phyloP scores from a whole-genome alignment of 2,888 invertebrate species.

The Sinhomidia bicolor region DNA sequence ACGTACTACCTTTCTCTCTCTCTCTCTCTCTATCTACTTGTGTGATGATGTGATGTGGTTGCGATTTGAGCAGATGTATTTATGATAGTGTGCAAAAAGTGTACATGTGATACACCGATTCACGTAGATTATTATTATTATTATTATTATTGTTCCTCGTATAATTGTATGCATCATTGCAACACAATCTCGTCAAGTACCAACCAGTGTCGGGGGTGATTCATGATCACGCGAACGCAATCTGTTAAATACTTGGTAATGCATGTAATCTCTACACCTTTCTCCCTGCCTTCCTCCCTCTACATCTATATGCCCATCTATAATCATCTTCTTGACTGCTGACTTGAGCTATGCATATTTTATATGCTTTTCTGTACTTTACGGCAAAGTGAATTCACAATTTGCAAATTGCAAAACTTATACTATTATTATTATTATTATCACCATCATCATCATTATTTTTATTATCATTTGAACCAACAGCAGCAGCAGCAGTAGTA shows the following conservation, averaged over 20 bases:
- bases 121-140: too few relatives aligned
- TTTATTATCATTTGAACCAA: too few relatives aligned
- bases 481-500: not conserved
- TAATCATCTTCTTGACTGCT: constrained; percentile 31
- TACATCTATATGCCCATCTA: not conserved
- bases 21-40: too few relatives aligned
- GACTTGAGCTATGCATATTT: constrained; percentile 35
- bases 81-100: not conserved
- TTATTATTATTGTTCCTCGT: too few relatives aligned
- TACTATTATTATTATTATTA: constrained; percentile 5
- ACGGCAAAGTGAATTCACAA: constrained; percentile 43
- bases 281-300: too few relatives aligned
- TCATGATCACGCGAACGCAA: constrained; percentile 58
- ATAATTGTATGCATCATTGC: constrained; percentile 55
- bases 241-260: constrained; percentile 38
- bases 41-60: constrained; percentile 18
- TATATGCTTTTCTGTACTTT: constrained; percentile 22
- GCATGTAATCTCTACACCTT: constrained; percentile 33
- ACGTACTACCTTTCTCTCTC: not conserved
- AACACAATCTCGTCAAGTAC: constrained; percentile 59
- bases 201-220: too few relatives aligned
- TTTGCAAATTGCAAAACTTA: constrained; percentile 51
- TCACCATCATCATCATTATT: not conserved
- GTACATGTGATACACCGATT: constrained; percentile 4
- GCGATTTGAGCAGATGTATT: not conserved